Evolutionary conservation across 2,113 vertebrate species (phyloP).

Genomic region (Alethe castanea): DNA sequence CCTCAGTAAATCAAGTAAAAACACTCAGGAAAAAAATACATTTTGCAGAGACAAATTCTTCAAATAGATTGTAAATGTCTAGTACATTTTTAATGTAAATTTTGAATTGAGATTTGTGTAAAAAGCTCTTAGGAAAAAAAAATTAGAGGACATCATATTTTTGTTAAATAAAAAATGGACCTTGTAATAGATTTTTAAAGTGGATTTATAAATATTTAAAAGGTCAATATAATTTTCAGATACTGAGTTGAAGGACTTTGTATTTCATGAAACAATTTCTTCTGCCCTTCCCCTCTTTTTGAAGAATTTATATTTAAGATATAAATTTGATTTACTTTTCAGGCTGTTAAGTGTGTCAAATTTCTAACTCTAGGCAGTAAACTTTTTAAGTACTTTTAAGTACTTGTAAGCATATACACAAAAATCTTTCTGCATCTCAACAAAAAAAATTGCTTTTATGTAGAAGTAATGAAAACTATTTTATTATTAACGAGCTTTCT

Average conservation of each 20-base stretch:
- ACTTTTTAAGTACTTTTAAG: neutral
- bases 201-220: neutral
- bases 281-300: neutral
- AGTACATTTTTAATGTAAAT: neutral
- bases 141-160: fast-evolving
- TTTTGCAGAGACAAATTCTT: neutral
- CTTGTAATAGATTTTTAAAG: neutral
- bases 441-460: neutral
- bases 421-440: neutral
- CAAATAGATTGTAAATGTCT: neutral
- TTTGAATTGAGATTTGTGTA: neutral
- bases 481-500: neutral
- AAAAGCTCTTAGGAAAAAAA: neutral
- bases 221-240: neutral
- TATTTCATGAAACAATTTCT: neutral
- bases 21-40: neutral
- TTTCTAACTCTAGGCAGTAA: neutral
- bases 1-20: neutral
- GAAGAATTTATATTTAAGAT: neutral
- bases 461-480: neutral
- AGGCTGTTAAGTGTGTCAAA: neutral
- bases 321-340: neutral
- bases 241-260: neutral
- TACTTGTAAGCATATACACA: neutral
- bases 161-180: neutral